Percentiles rank a stretch among this genome's conserved stretches.
Conservation (phyloP, 2,888 invertebrate genomes). For the Andrena marginata region DNA sequence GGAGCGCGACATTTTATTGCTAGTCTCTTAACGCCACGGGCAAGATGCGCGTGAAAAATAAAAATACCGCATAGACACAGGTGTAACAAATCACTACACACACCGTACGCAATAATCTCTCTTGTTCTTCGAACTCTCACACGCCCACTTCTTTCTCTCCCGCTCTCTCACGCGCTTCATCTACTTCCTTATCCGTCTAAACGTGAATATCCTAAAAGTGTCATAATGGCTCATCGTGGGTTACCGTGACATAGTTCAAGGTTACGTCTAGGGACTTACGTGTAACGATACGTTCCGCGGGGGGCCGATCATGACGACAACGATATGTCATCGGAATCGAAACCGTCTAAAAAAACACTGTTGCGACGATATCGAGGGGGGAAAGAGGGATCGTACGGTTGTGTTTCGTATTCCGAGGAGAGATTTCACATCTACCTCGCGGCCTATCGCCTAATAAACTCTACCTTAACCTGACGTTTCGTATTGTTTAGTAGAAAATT, state of each 20-base stretch:
- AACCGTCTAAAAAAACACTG: conserved; percentile 32
- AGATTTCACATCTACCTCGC: conserved; percentile 51
- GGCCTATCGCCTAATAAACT: conserved; percentile 60
- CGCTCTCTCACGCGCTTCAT: conserved; percentile 18
- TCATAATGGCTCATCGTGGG: conserved; percentile 69
- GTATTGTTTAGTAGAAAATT: conserved; percentile 80
- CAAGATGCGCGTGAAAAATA: conserved; percentile 69
- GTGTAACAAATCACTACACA: conserved; percentile 67
- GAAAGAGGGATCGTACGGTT: conserved; percentile 10
- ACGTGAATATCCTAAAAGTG: conserved; percentile 65
- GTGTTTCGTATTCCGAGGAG: conserved; percentile 52
- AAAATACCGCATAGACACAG: conserved; percentile 56
- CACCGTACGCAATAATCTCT: conserved; percentile 40
- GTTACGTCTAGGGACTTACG: conserved; percentile 62
- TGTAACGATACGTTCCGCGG: conserved; percentile 66
- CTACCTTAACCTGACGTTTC: conserved; percentile 67
- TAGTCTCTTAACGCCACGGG: conserved; percentile 45
- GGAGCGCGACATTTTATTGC: conserved; percentile 65
- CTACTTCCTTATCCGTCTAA: conserved; percentile 42
- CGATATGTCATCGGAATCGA: conserved; percentile 54
- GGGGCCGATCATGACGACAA: conserved; percentile 60
- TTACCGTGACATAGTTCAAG: conserved; percentile 65
- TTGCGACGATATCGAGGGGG: conserved; percentile 20
- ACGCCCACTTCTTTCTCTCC: conserved; percentile 18
- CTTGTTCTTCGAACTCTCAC: conserved; percentile 18